phyloP scores from a whole-genome alignment of 2,797 vertebrate genomes.

The Limnodromus scolopaceus region DNA sequence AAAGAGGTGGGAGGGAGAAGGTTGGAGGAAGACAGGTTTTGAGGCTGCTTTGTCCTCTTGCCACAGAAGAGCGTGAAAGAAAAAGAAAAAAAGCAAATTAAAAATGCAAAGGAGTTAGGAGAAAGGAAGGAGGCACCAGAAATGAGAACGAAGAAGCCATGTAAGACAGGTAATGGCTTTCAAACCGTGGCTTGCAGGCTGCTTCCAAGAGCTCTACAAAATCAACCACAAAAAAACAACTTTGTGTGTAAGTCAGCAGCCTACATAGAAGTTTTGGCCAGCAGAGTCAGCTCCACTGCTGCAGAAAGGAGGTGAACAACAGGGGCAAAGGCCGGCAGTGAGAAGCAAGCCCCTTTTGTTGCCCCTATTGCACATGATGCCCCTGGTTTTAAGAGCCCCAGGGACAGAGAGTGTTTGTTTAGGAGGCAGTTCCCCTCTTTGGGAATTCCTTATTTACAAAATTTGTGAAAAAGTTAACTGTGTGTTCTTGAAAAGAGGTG shows the following conservation, averaged over 20 bases:
- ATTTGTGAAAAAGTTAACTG: background rate
- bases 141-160: background rate
- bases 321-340: background rate
- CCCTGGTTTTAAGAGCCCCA: background rate
- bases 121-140: background rate
- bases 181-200: background rate
- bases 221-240: background rate
- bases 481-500: background rate
- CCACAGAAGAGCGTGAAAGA: background rate
- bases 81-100: background rate
- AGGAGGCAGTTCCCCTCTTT: background rate
- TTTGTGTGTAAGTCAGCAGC: background rate
- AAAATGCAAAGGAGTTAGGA: background rate
- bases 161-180: background rate
- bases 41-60: background rate
- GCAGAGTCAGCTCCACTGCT: background rate
- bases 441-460: background rate
- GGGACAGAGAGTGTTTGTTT: background rate
- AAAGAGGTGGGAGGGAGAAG: background rate
- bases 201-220: background rate
- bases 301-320: accelerated
- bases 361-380: too few relatives aligned
- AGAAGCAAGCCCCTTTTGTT: background rate
- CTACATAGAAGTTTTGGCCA: background rate
- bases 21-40: background rate